These are phyloP conservation scores for Miniopterus natalensis DNA, from an alignment of 2,113 vertebrate genomes.

Conservation along the genomic window DNA sequence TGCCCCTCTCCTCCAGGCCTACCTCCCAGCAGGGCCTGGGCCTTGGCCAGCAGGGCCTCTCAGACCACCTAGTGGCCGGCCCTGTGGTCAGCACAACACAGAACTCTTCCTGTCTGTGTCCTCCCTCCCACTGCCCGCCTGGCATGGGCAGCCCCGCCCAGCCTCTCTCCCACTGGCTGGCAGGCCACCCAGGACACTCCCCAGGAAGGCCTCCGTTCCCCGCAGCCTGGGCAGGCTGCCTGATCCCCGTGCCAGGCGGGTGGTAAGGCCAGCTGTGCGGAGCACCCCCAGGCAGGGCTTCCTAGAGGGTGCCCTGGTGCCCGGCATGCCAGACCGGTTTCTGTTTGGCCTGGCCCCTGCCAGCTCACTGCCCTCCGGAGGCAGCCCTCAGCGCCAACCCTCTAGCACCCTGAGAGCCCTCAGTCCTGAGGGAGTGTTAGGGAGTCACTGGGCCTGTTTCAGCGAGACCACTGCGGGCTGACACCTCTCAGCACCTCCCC, in stretches of 20 bases:
- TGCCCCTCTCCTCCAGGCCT: neutral
- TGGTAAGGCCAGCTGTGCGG: neutral
- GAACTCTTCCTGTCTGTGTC: neutral
- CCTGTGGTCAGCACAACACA: neutral
- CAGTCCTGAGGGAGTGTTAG: neutral
- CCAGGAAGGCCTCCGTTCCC: neutral
- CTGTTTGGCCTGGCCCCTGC: neutral
- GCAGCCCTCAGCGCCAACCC: neutral
- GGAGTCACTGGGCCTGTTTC: neutral
- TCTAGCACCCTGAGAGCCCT: neutral
- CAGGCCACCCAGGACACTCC: neutral
- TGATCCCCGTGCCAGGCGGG: neutral
- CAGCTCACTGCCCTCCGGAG: neutral
- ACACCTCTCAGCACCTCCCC: neutral
- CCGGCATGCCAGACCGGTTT: neutral
- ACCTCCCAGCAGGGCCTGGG: neutral
- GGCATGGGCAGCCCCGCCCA: conserved; percentile 2
- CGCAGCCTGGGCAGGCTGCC: neutral
- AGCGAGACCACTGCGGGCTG: neutral
- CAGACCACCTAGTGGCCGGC: neutral
- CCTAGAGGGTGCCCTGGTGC: neutral
- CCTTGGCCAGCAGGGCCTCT: fast-evolving
- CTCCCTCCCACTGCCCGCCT: neutral
- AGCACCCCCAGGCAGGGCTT: neutral
- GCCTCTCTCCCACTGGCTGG: neutral